Percentiles rank a stretch among this genome's conserved stretches.
Evolutionary conservation across 2,888 invertebrate species (phyloP).

Genomic region (Amphipyra tragopoginis): DNA sequence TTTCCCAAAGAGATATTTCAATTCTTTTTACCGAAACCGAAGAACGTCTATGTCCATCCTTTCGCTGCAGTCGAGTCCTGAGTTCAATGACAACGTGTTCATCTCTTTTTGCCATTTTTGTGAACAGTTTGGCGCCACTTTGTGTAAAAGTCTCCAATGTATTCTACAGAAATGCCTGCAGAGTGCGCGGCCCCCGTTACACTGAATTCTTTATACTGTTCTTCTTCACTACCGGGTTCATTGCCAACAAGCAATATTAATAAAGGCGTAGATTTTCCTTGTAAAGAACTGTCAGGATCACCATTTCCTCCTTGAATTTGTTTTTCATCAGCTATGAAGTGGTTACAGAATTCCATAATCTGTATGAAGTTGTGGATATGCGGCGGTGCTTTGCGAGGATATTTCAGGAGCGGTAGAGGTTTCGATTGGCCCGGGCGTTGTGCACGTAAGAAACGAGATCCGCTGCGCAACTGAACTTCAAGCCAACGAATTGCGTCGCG

Average conservation of each 20-base stretch:
- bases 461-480: constrained; percentile 95
- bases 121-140: constrained; percentile 94
- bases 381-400: constrained; percentile 82
- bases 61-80: constrained; percentile 75
- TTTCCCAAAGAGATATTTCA: constrained; percentile 64
- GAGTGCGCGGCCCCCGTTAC: constrained; percentile 94
- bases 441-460: constrained; percentile 96
- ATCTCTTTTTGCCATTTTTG: constrained; percentile 86
- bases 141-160: constrained; percentile 94
- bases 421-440: constrained; percentile 95
- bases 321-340: constrained; percentile 89
- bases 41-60: constrained; percentile 64
- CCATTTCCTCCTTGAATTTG: constrained; percentile 78
- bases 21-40: constrained; percentile 64
- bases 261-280: constrained; percentile 87
- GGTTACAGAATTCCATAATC: constrained; percentile 95
- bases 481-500: constrained; percentile 98
- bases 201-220: constrained; percentile 92
- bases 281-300: constrained; percentile 73
- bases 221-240: constrained; percentile 80
- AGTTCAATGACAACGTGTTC: constrained; percentile 67
- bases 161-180: constrained; percentile 95
- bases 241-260: constrained; percentile 94
- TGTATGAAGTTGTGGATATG: constrained; percentile 93
- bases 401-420: constrained; percentile 90